A percentile compares a stretch with the other conserved stretches of the same genome.
phyloP scores from a whole-genome alignment of 2,888 invertebrate species.

The Diarsia mendica region DNA sequence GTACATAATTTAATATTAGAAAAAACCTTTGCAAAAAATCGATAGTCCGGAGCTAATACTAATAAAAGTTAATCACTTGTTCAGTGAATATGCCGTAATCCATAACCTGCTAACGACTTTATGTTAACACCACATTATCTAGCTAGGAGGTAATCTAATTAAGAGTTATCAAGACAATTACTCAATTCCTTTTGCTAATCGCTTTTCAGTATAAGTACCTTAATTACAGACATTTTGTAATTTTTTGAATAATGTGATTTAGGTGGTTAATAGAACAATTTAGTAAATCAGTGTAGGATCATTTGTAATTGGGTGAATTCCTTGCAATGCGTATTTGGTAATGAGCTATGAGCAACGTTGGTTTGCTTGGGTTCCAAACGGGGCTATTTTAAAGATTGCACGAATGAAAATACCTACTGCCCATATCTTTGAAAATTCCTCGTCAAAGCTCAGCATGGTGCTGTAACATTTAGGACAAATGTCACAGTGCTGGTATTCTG shows the following conservation, averaged over 20 bases:
- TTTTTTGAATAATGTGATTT: not conserved
- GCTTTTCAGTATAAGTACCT: not conserved
- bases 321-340: not conserved
- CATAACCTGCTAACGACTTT: constrained; percentile 19
- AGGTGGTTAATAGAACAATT: not conserved
- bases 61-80: not conserved
- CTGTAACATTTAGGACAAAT: too few species aligned
- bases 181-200: constrained; percentile 8
- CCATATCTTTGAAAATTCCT: not conserved
- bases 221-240: not conserved
- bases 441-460: not conserved
- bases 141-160: constrained; percentile 11
- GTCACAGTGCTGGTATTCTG: too few species aligned
- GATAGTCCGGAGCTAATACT: not conserved
- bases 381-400: not conserved
- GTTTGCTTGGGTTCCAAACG: not conserved
- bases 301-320: not conserved
- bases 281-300: not conserved
- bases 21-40: not conserved
- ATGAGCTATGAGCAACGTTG: not conserved
- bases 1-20: not conserved
- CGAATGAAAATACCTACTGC: not conserved
- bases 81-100: constrained; percentile 2
- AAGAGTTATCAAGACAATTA: constrained; percentile 11
- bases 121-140: constrained; percentile 4